These are phyloP conservation scores for Eleutherodactylus coqui DNA, from an alignment of 2,797 vertebrate species.

Conservation along the genomic window DNA sequence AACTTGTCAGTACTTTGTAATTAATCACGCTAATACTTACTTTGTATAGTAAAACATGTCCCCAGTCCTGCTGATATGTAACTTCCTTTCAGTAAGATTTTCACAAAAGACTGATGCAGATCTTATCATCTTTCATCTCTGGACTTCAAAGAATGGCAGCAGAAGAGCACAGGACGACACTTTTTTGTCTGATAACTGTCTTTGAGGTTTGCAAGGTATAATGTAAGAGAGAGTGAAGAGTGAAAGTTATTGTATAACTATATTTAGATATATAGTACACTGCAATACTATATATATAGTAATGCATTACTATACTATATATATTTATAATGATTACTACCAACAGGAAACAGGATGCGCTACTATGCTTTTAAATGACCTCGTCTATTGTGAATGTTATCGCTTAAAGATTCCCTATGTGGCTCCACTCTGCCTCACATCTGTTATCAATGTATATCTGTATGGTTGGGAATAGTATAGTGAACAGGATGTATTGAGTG, in stretches of 20 bases:
- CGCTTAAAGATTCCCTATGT: constrained; percentile 27
- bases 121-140: constrained; percentile 60
- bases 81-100: constrained; percentile 58
- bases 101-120: constrained; percentile 51
- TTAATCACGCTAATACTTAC: constrained; percentile 41
- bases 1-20: constrained; percentile 29
- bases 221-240: constrained; percentile 3
- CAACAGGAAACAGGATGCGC: not conserved
- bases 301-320: not conserved
- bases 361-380: not conserved
- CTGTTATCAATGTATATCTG: constrained; percentile 51
- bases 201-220: constrained; percentile 25
- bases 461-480: constrained; percentile 1
- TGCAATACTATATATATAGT: not conserved
- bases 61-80: constrained; percentile 59
- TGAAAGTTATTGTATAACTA: not conserved
- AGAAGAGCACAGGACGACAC: constrained; percentile 25
- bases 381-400: constrained; percentile 31
- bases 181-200: constrained; percentile 46
- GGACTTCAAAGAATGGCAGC: constrained; percentile 55
- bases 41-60: constrained; percentile 58
- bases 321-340: not conserved
- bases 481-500: constrained; percentile 49
- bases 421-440: constrained; percentile 21
- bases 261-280: not conserved